Evolutionary conservation across 1,140 invertebrate species (phyloP), one percentile per base, ranked within the genome.

Genomic region (Drosophila leontia): DNA sequence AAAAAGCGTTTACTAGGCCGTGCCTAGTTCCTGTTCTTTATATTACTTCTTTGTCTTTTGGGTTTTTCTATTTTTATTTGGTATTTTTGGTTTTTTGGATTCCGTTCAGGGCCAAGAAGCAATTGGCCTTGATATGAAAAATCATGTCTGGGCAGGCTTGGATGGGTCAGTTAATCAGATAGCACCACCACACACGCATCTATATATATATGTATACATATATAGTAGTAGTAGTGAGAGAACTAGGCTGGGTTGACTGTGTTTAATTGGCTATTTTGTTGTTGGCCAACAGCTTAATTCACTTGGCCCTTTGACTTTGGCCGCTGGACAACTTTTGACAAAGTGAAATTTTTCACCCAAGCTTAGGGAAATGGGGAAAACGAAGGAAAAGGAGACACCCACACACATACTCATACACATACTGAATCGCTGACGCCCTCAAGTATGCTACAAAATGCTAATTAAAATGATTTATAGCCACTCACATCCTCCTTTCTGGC

Each of bases 141-240:
- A 78, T 84, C 85, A 88, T 87, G 68, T 84, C 62, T 81, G 85
- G 55, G 64, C 69, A 83, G 78, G 74, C 85, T 74, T 71, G 64
- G 76, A 75, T 78, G 70, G 77, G 61, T 72, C 57, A 85, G 74
- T 85, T 84, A 84, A 88, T 88, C 84, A 90, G 84, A 88, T 88
- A 88, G 67, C 47, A 42, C 80, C 70, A 59, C 68, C 68, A 58
- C 47, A 51, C 74, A 59, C 58, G 26, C 26, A 29, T 29, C 26
- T 29, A 50, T 29, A 13, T 32, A 35, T 65, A n/a, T 15, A 42
- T 39, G 11, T 55, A 26, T 39, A 13, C 41, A 6, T n/a, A 4
- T 15, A 19, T 26, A 26, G 17, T 47, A 39, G 26, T 29, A 7
- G 41, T n/a, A 0, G 41, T n/a, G 0, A 19, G 19, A 11, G 6